A percentile compares a stretch with the other conserved stretches of the same genome.
Conservation (phyloP, 1,140 invertebrate species). For the Heliconius hewitsoni region DNA sequence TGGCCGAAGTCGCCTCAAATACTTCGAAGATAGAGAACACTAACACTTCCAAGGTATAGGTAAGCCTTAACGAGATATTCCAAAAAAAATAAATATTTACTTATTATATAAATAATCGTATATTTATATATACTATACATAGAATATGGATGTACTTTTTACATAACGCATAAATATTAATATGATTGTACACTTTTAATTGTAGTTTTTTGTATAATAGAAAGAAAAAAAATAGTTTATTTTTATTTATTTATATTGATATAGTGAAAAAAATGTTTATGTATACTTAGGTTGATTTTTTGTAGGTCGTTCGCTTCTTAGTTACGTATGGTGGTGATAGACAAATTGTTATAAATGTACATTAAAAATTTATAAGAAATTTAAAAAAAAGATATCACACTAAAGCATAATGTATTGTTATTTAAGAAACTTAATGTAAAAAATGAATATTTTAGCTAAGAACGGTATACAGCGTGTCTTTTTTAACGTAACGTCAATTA, state of each 20-base stretch:
- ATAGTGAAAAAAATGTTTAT: constrained; percentile 53
- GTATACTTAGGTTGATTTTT: constrained; percentile 64
- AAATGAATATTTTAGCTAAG: constrained; percentile 31
- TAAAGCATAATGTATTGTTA: constrained; percentile 65
- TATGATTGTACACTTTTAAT: constrained; percentile 76
- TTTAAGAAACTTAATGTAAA: constrained; percentile 40
- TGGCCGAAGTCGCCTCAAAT: constrained; percentile 81
- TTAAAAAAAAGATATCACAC: constrained; percentile 47
- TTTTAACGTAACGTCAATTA: constrained; percentile 43
- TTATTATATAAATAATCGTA: constrained; percentile 62
- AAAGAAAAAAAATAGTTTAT: constrained; percentile 47
- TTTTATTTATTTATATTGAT: constrained; percentile 76
- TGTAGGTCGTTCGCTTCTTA: constrained; percentile 70
- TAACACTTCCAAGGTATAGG: constrained; percentile 71
- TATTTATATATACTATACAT: constrained; percentile 35
- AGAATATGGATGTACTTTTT: constrained; percentile 74
- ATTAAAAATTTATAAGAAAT: constrained; percentile 12
- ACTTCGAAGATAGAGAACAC: constrained; percentile 72
- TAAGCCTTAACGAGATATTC: constrained; percentile 77
- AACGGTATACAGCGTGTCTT: constrained; percentile 41
- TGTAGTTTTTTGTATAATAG: constrained; percentile 71
- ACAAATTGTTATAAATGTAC: constrained; percentile 32
- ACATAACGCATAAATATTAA: constrained; percentile 76
- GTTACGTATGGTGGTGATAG: constrained; percentile 62
- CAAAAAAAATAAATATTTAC: constrained; percentile 77